phyloP scores from a whole-genome alignment of 2,797 vertebrate species.

The Notolabrus celidotus region DNA sequence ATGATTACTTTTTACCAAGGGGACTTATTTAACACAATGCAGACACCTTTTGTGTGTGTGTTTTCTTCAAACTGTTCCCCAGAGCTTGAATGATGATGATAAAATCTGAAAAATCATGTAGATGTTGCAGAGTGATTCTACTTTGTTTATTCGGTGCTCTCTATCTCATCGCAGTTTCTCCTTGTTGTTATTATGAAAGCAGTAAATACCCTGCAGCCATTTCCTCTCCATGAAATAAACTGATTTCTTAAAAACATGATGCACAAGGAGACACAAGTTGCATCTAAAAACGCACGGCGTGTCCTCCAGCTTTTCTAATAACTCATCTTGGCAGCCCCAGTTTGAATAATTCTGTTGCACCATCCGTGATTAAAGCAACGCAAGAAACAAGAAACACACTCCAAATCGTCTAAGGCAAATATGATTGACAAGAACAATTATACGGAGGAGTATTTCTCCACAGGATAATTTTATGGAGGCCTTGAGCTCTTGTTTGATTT shows the following conservation, averaged over 20 bases:
- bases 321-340: slow-evolving; percentile 2
- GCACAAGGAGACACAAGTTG: slow-evolving; percentile 31
- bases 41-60: slow-evolving; percentile 19
- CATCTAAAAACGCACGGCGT: slow-evolving; percentile 22
- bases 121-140: slow-evolving; percentile 16
- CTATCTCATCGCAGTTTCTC: slow-evolving; percentile 8
- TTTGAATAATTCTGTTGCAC: slow-evolving; percentile 33
- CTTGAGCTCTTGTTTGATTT: slow-evolving; percentile 47
- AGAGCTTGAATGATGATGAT: slow-evolving; percentile 22
- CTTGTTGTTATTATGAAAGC: slow-evolving; percentile 19
- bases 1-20: slow-evolving; percentile 30
- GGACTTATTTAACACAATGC: slow-evolving; percentile 7
- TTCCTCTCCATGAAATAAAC: slow-evolving; percentile 22
- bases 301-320: slow-evolving; percentile 22
- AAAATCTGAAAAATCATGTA: slow-evolving; percentile 23
- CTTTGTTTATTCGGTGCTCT: slow-evolving; percentile 34
- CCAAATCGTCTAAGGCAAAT: slow-evolving; percentile 15
- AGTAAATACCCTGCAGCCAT: slow-evolving; percentile 42
- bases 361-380: slow-evolving; percentile 19
- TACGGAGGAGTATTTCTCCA: slow-evolving; percentile 28
- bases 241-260: slow-evolving; percentile 20
- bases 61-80: slow-evolving; percentile 12
- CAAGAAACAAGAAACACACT: slow-evolving; percentile 8
- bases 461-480: slow-evolving; percentile 31
- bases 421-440: slow-evolving; percentile 45